Evolutionary conservation across 2,888 invertebrate species (phyloP).

Genomic region (Drosophila recens): DNA sequence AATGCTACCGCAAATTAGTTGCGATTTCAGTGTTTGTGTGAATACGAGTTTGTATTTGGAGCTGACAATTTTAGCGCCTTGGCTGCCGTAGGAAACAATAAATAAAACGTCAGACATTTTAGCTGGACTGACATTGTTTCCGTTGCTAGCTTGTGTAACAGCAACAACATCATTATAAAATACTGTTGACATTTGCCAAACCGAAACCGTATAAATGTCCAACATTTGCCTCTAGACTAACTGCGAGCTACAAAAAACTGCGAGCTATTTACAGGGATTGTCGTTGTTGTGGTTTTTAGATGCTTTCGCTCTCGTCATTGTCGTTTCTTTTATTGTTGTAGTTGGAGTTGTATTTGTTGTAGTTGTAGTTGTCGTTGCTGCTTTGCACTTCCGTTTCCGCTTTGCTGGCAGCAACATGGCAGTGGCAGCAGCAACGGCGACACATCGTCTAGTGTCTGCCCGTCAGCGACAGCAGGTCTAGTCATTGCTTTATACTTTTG

Average conservation of each 20-base stretch:
- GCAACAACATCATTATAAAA: slow-evolving; percentile 51
- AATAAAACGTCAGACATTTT: slow-evolving; percentile 54
- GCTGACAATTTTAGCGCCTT: slow-evolving; percentile 46
- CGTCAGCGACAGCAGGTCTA: slow-evolving; percentile 55
- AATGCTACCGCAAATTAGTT: slow-evolving; percentile 51
- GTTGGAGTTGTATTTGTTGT: slow-evolving; percentile 23
- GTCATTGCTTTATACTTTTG: slow-evolving; percentile 39
- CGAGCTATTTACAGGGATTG: slow-evolving; percentile 65
- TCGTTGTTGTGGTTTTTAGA: slow-evolving; percentile 63
- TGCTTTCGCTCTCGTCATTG: slow-evolving; percentile 23
- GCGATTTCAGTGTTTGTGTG: slow-evolving; percentile 31
- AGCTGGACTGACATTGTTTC: slow-evolving; percentile 46
- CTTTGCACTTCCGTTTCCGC: slow-evolving; percentile 73
- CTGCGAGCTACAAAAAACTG: slow-evolving; percentile 41
- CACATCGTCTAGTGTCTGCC: slow-evolving; percentile 60
- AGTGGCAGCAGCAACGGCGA: slow-evolving; percentile 47
- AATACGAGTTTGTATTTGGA: slow-evolving; percentile 9
- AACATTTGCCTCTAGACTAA: slow-evolving; percentile 64
- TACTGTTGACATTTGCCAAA: slow-evolving; percentile 74
- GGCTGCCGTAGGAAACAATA: slow-evolving; percentile 54
- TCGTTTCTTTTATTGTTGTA: slow-evolving; percentile 1
- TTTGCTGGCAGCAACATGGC: slow-evolving; percentile 35
- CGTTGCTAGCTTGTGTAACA: slow-evolving; percentile 33
- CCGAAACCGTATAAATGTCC: slow-evolving; percentile 76
- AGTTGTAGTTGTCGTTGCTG: slow-evolving; percentile 42